Percentiles rank a stretch among this genome's conserved stretches.
phyloP scores from a whole-genome alignment of 2,113 vertebrate species.

The Marmota monax region DNA sequence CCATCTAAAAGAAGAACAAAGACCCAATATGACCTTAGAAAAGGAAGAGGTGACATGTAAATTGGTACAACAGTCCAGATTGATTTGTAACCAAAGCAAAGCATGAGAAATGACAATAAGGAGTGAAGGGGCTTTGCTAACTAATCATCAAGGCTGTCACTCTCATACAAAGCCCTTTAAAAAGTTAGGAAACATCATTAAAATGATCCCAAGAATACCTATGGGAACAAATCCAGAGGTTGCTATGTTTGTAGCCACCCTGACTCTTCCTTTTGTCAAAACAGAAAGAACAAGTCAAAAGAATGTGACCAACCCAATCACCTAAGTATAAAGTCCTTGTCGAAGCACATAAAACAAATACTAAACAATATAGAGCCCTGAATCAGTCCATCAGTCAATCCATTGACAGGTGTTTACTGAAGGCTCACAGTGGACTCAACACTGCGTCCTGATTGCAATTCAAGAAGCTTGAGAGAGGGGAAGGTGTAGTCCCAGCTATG shows the following conservation, averaged over 20 bases:
- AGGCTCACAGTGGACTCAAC: not conserved
- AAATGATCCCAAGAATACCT: constrained; percentile 49
- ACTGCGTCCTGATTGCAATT: not conserved
- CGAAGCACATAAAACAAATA: not conserved
- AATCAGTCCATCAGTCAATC: constrained; percentile 10
- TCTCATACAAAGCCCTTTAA: not conserved
- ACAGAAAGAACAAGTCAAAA: constrained; percentile 53
- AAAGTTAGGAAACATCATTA: constrained; percentile 29
- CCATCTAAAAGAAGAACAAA: not conserved
- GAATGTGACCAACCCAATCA: constrained; percentile 33
- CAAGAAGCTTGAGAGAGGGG: not conserved
- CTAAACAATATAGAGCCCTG: not conserved
- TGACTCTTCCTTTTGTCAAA: constrained; percentile 35
- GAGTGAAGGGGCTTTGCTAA: not conserved
- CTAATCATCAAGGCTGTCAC: constrained; percentile 13
- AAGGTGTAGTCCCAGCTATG: not conserved
- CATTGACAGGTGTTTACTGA: constrained; percentile 18
- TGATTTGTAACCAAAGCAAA: constrained; percentile 22
- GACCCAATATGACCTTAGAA: not conserved
- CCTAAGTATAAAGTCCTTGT: not conserved
- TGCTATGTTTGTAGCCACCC: not conserved
- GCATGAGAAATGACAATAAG: not conserved
- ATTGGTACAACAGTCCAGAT: not conserved
- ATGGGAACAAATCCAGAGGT: not conserved
- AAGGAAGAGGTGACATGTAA: not conserved